Evolutionary conservation across 2,797 vertebrate genomes (phyloP), one percentile per base, ranked within the genome.

Genomic region (Cossypha caffra): DNA sequence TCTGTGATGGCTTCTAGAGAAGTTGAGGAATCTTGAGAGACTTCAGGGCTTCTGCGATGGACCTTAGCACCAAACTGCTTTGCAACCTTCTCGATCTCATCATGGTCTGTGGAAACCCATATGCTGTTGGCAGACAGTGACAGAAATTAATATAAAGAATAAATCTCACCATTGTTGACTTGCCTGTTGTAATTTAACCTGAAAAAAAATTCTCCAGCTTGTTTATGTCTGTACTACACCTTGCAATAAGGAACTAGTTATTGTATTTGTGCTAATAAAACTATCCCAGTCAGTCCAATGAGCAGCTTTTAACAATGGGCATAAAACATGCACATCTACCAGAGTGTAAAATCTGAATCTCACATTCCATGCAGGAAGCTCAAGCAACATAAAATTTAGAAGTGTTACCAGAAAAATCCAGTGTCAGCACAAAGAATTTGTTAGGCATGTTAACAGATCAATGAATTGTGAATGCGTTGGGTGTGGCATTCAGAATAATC

Each of bases 61-160:
- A 99, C 99, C 25, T 98, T 66, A 37, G 99, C 99, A 0, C 99
- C 99, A 91, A 98, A 99, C 3, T 98, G 96, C 67, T 95, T 97
- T 0, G 99, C 99, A 78, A 99, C 98, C 33, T 97, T 98, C 95
- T 98, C 99, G 12, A 99, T 99, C 38, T 99, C 98, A 21, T 99
- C 98, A 0, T 99, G 98, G 97, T 99, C 99, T 1, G 99, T 99
- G 19, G 99, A 99, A 50, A 99, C 99, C 99, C 99, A 99, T 4
- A 99, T 88, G 31, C 99, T 99, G 89, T 68, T 66, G 59, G 64
- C 45, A 96, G 67, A 93, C 24, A 96, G 64, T 16, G 31, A 68
- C 10, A 90, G 58, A 88, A 64, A 91, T 58, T 1, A 86, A 69
- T 5, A 73, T 3, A 26, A 63, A 90, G 24, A 91, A 71, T 25